Evolutionary conservation across 2,797 vertebrate genomes (phyloP), one percentile per base, ranked within the genome.

Genomic region (Myripristis murdjan): DNA sequence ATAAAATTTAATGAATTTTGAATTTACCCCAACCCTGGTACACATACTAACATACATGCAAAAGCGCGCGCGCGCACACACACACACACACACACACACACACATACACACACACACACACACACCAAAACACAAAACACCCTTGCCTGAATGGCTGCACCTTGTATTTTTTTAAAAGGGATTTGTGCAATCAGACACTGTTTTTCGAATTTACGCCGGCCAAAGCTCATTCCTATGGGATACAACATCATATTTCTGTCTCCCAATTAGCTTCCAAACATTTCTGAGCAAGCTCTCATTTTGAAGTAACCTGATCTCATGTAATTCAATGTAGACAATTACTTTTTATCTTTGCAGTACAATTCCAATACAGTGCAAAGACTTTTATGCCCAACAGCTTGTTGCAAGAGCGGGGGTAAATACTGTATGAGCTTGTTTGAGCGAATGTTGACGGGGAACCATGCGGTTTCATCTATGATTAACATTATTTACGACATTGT

Each of bases 401-500:
- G 70, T 85, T 77, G 73, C 69, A 60, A 75, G 73, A 83, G 67
- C 63, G 6, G 16, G 58, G 56, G 77, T 81, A 78, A 87, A 89
- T 61, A 83, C 54, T 72, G 28, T 20, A 43, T 9, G 58, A 61
- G n/a, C 58, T 43, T 47, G 77, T 79, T 81, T 84, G 83, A 88
- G 56, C 71, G 77, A 75, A 76, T 63, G 64, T 75, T 78, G 61
- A 87, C 69, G 61, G 65, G 81, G 73, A 89, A 85, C 75, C 56
- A 44, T 15, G 4, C 41, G 69, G 85, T 86, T 92, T 92, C 76
- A 84, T 85, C 73, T 70, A 75, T 49, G 84, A 91, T 91, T 89
- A 89, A 78, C 72, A 78, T 82, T 87, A 87, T 92, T 93, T 91
- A 87, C 70, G 43, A 77, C 81, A 82, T 72, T 89, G 91, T 92